A percentile compares a stretch with the other conserved stretches of the same genome.
phyloP scores from a whole-genome alignment of 2,888 invertebrate species.

The Parnassius glacialis region DNA sequence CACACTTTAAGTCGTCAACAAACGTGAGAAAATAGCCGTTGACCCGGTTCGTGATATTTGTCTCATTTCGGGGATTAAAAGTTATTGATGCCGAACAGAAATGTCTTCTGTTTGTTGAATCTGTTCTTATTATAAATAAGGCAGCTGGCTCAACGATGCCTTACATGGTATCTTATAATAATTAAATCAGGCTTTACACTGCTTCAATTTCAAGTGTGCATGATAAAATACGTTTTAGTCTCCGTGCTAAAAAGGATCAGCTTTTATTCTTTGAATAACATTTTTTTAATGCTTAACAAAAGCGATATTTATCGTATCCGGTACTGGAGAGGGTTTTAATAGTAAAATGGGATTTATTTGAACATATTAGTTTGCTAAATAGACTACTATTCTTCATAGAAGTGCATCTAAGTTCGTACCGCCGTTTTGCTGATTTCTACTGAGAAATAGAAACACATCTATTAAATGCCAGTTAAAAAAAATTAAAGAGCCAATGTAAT shows the following conservation, averaged over 20 bases:
- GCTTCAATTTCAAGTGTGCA: conserved; percentile 63
- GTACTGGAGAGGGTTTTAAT: neutral
- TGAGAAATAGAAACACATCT: no score
- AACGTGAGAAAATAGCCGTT: conserved; percentile 79
- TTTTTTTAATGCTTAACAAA: neutral
- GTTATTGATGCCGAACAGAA: conserved; percentile 63
- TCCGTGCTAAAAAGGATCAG: conserved; percentile 54
- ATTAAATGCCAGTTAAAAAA: no score
- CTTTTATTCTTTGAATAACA: neutral
- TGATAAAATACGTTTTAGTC: conserved; percentile 68
- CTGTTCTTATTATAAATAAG: conserved; percentile 69
- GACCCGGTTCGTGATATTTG: conserved; percentile 79
- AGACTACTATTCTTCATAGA: neutral
- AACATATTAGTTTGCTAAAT: neutral
- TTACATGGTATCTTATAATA: conserved; percentile 58
- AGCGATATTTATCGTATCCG: neutral
- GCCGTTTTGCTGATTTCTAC: no score
- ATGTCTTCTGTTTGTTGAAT: conserved; percentile 69
- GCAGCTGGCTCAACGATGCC: conserved; percentile 54
- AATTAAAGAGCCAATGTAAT: no score
- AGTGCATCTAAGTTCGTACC: no score
- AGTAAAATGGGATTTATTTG: neutral
- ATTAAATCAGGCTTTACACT: conserved; percentile 67
- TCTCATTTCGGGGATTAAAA: conserved; percentile 75
- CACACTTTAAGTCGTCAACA: conserved; percentile 77